phyloP scores from a whole-genome alignment of 2,113 vertebrate species.

The Prolemur simus region DNA sequence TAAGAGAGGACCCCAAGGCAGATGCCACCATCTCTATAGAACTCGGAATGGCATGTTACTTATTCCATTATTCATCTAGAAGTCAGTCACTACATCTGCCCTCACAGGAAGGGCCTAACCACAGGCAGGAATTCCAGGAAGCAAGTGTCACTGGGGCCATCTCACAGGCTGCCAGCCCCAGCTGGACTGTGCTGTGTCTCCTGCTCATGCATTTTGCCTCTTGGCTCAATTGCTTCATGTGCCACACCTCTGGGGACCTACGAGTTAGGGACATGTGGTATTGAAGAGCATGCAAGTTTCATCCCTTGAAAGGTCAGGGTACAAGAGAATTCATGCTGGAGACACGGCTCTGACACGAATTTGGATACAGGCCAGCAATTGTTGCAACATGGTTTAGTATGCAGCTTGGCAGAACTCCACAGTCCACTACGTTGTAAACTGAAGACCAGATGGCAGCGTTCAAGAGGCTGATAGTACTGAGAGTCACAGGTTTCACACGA shows the following conservation, averaged over 20 bases:
- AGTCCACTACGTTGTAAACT: not conserved
- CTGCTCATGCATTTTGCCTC: not conserved
- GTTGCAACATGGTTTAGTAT: not conserved
- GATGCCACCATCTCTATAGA: not conserved
- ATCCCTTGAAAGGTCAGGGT: not conserved
- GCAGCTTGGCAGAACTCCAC: not conserved
- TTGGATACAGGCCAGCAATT: not conserved
- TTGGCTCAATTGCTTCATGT: not conserved
- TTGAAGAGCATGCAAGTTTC: not conserved
- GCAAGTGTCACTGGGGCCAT: no score
- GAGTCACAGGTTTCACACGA: not conserved
- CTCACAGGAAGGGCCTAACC: not conserved
- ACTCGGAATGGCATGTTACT: not conserved
- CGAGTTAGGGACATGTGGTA: not conserved
- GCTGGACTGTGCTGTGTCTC: not conserved
- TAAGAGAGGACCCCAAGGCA: not conserved
- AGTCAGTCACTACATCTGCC: not conserved
- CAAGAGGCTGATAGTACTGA: no score
- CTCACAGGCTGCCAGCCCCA: not conserved
- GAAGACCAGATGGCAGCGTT: not conserved
- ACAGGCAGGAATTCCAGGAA: not conserved
- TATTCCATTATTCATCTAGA: not conserved
- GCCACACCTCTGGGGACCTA: not conserved
- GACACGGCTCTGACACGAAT: not conserved
- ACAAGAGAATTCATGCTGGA: not conserved